Conservation (phyloP, 2,888 invertebrate species). For the Nomada flava region DNA sequence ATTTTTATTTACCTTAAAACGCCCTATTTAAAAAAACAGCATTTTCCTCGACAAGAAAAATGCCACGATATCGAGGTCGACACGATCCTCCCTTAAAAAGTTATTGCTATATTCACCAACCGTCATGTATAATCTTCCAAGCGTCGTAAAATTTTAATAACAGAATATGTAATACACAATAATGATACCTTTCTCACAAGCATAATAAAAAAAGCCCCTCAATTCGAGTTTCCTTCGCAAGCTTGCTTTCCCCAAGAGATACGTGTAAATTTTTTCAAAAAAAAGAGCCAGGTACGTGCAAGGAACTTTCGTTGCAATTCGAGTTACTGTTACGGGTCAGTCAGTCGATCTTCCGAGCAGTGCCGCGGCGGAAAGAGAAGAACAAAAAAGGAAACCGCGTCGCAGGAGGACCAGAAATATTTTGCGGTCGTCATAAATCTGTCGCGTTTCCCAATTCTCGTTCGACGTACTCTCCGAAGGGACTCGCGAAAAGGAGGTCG, state of each 20-base stretch:
- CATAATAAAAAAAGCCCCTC: no score
- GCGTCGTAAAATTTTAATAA: no score
- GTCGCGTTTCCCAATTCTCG: conserved; percentile 11
- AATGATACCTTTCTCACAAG: neutral
- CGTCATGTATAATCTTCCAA: no score
- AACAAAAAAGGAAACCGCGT: neutral
- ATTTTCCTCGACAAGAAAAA: no score
- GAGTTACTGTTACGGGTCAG: neutral
- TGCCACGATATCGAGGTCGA: no score
- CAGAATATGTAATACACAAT: no score
- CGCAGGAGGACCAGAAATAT: conserved; percentile 14
- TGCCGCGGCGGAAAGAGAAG: neutral
- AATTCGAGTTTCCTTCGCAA: neutral
- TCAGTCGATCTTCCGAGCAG: neutral
- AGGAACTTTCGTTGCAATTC: neutral
- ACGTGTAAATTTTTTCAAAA: no score
- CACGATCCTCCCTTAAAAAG: no score
- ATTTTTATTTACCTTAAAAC: no score
- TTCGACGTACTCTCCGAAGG: conserved; percentile 12
- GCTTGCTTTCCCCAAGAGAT: no score
- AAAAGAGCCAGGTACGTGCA: neutral
- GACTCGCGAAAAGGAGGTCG: conserved; percentile 1
- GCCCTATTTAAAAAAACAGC: no score
- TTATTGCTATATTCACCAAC: no score
- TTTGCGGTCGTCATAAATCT: conserved; percentile 38